These are phyloP conservation scores for Paramisgurnus dabryanus DNA, from an alignment of 2,113 vertebrate genomes.

Conservation along the genomic window DNA sequence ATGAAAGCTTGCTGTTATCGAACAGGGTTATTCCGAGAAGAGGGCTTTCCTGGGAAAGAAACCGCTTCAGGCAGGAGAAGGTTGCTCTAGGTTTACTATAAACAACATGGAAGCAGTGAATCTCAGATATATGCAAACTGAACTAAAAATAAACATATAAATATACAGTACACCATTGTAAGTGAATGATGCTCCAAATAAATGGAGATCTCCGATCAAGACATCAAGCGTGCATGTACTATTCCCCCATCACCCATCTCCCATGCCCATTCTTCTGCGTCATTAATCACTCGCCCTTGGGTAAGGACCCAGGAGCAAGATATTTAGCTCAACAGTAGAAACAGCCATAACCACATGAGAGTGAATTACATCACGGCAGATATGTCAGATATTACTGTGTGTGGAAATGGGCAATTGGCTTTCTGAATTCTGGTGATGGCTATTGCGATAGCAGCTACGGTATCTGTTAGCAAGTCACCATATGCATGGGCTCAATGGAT, in stretches of 20 bases:
- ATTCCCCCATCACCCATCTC: constrained; percentile 3
- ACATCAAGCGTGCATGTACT: constrained; percentile 3
- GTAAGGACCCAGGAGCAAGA: constrained; percentile 30
- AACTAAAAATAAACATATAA: constrained; percentile 59
- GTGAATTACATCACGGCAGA: constrained; percentile 1
- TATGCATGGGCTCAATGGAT: background rate
- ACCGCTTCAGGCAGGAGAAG: constrained; percentile 4
- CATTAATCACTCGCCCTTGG: constrained; percentile 32
- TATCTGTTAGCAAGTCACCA: background rate
- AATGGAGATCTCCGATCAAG: constrained; percentile 38
- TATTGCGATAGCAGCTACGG: background rate
- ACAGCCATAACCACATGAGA: constrained; percentile 19
- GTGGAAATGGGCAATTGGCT: background rate
- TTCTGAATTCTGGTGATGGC: background rate
- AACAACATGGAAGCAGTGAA: constrained; percentile 21
- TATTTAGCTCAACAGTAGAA: constrained; percentile 27
- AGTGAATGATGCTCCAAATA: constrained; percentile 30
- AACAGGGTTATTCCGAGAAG: background rate
- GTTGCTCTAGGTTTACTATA: constrained; percentile 30
- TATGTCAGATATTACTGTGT: background rate
- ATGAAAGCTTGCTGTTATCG: background rate
- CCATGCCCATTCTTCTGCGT: constrained; percentile 30
- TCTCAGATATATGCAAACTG: constrained; percentile 37
- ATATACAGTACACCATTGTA: constrained; percentile 34
- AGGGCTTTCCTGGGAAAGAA: constrained; percentile 32